Evolutionary conservation across 2,113 vertebrate genomes (phyloP), one percentile per base, ranked within the genome.

Genomic region (Eidolon helvum): DNA sequence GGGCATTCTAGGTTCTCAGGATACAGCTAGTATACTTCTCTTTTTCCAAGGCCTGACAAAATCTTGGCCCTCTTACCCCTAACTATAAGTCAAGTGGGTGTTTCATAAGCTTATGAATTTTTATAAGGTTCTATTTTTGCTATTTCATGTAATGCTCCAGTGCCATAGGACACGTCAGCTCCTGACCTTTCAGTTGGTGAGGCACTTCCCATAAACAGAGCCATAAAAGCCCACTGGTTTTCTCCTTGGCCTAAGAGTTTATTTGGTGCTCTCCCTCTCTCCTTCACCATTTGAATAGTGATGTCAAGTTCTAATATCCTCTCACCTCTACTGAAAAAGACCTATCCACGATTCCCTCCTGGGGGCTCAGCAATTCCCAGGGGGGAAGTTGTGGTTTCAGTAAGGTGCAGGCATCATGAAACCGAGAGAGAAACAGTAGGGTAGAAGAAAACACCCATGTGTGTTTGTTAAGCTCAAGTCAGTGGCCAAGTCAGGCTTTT

Each of bases 241-340:
- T 93, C 98, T 97, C 87, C 89, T 93, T 48, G 35, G 55, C 28
- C 0, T 55, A 33, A 10, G 77, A 97, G 35, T 43, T 89, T 63
- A 75, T 74, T 94, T 97, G 2, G 72, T 91, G 96, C 96, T 94
- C 97, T 18, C 83, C 55, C 72, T 59, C 75, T 91, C 94, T 53
- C 87, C 96, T 95, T 94, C 38, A n/a, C 95, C 95, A 95, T 97
- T 74, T 97, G 38, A 77, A 80, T 96, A 74, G 86, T 98, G 98
- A 98, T 69, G 91, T 98, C 96, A 98, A 96, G 96, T 95, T 97
- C 96, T 96, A 96, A 87, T 82, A 53, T 22, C 95, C 96, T 97
- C 98, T 99, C 99, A 98, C 98, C 98, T 98, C 99, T 98, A 97
- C 98, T 99, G 99, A 99, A 99, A 99, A 99, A 98, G 98, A 99